A percentile compares a stretch with the other conserved stretches of the same genome.
Evolutionary conservation across 2,888 invertebrate species (phyloP).

Genomic region (Daptonema setosum): DNA sequence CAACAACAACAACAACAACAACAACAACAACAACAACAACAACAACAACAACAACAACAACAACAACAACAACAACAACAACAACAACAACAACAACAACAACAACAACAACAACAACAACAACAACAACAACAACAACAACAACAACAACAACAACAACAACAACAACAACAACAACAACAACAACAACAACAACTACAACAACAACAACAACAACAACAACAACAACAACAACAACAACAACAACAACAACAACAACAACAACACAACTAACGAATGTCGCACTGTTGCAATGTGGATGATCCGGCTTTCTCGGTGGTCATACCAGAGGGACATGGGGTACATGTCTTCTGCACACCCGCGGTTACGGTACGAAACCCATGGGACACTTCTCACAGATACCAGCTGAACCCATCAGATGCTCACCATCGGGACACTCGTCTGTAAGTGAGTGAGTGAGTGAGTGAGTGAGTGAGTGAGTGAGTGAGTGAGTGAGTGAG

Average conservation of each 20-base stretch:
- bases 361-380: conserved; percentile 61
- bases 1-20: no score
- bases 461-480: no score
- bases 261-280: conserved; percentile 50
- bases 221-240: conserved; percentile 5
- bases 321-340: conserved; percentile 61
- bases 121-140: no score
- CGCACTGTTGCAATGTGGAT: conserved; percentile 65
- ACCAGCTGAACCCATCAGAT: conserved; percentile 46
- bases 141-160: no score
- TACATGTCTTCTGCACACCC: conserved; percentile 70
- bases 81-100: no score
- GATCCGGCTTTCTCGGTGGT: conserved; percentile 70
- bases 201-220: background rate
- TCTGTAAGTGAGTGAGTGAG: no score
- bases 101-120: no score
- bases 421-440: conserved; percentile 45
- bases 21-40: conserved; percentile 5
- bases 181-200: no score
- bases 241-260: conserved; percentile 8
- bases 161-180: no score
- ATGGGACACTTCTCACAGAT: conserved; percentile 73
- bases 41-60: no score
- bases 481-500: no score
- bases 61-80: no score